Base-by-base conservation (phyloP, 2,113 vertebrate species). In the Rhadina sibilatrix region DNA sequence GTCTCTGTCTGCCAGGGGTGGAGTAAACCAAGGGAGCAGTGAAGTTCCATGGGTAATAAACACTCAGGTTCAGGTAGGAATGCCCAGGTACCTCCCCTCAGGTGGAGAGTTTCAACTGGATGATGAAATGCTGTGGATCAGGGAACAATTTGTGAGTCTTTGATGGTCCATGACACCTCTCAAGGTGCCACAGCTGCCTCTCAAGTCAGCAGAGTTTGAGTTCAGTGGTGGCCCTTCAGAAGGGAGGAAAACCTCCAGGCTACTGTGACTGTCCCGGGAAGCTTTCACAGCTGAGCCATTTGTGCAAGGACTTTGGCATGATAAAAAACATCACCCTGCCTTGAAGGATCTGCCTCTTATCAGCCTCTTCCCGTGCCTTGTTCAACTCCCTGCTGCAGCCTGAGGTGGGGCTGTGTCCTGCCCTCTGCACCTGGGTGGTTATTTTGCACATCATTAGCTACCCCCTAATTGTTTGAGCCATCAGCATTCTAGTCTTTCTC, bases 71-170 rank as follows among this genome's bases (percentile, higher is more conserved):
- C 60, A 42, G 70, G 42, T 10, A 10, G 35, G 33, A 69, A 46
- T 0, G 0, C 28, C 17, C 54, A 46, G 47, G 54, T 12, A 24
- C 8, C 47, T 61, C 13, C 21, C 47, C 47, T 83, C 21, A 52
- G 21, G 33, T 0, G 0, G 15, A 28, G 54, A 53, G 8, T 69
- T 44, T 27, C 38, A n/a, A 7, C 14, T 23, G 27, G 9, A 18
- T 37, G 46, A 15, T 44, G 53, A 2, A 33, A 37, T 27, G 33
- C 42, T 53, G 54, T 46, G 47, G 12, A 16, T 53, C 33, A 53
- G 63, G 38, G 38, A 59, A 38, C 19, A 16, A 23, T 69, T 15
- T 24, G 19, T 53, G 74, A 46, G 28, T 4, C 4, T 53, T 38
- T 53, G 64, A 28, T 46, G 47, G 54, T 16, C 33, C 46, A 11